These are phyloP conservation scores for Narcine bancroftii DNA, from an alignment of 2,113 vertebrate genomes.

Conservation along the genomic window DNA sequence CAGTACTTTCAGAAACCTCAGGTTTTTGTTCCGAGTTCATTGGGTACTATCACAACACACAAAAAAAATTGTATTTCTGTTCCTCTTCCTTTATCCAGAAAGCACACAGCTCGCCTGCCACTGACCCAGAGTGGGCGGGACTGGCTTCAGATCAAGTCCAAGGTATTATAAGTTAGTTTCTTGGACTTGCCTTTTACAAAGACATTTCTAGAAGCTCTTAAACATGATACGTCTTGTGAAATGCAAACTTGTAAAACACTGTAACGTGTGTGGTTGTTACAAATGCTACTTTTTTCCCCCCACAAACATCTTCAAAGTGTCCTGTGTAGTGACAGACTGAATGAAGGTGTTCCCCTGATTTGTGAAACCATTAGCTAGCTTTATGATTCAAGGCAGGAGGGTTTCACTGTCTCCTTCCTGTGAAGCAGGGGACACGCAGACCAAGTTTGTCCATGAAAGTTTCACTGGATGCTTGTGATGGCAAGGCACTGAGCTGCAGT, in stretches of 20 bases:
- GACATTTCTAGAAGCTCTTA: neutral
- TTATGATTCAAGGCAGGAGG: neutral
- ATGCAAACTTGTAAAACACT: neutral
- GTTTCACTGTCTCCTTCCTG: neutral
- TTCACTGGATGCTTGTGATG: neutral
- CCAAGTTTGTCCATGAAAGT: neutral
- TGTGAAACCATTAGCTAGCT: neutral
- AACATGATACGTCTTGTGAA: neutral
- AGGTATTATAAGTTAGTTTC: neutral
- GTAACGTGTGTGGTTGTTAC: neutral
- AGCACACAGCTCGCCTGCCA: neutral
- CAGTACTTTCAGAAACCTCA: neutral
- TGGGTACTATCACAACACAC: too few species aligned
- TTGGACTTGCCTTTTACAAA: neutral
- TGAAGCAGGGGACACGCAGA: neutral
- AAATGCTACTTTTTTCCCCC: neutral
- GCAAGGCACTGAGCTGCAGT: neutral
- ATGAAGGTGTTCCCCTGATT: neutral
- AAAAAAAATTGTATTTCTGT: neutral
- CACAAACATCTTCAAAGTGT: neutral
- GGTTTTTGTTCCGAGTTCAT: neutral
- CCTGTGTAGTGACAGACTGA: neutral
- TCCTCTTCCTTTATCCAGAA: neutral
- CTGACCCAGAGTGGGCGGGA: neutral
- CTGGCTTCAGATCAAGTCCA: neutral